Evolutionary conservation across 1,140 invertebrate genomes (phyloP), one percentile per base, ranked within the genome.

Genomic region (Caenorhabditis latens): DNA sequence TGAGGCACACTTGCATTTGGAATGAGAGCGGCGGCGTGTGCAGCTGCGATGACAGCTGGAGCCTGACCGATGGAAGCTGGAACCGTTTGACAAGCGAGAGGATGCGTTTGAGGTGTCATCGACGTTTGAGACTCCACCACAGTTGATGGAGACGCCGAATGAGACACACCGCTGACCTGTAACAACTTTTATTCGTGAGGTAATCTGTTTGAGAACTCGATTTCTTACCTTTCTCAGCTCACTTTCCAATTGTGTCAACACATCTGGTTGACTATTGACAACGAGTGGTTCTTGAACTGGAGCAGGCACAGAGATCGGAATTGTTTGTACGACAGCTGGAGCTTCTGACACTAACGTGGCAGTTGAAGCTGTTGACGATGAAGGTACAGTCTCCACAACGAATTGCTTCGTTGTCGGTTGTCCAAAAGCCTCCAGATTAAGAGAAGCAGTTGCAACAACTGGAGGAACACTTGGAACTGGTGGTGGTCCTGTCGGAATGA

Each of bases 391-490:
- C 55, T 67, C 43, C 0, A 48, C 42, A 61, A 89, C 11, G 11
- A 58, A 85, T 63, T 24, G 85, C 83, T 32, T 32, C 32, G 32
- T 32, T 2, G 32, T 32, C 32, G 55, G 19, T 32, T 63, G 55
- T 67, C 75, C 19, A 16, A 21, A 11, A 43, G 43, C 63, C 57
- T 67, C 63, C 14, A 40, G 9, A 19, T 42, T 19, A 0, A 43
- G 14, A 2, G 57, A 16, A 48, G 82, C n/a, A 53, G 48, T 42
- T 43, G 87, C 65, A 4, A 71, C 48, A 48, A 84, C 57, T 86
- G 65, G 21, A 50, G 61, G 71, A 82, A 85, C 53, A 90, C 84
- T 71, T 58, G 85, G 58, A 85, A 90, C 46, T 46, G 82, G 43
- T 83, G 89, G 85, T n/a, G 86, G 57, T 63, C 86, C 42, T 8